Evolutionary conservation across 2,113 vertebrate genomes (phyloP).

Genomic region (Corvus hawaiiensis): DNA sequence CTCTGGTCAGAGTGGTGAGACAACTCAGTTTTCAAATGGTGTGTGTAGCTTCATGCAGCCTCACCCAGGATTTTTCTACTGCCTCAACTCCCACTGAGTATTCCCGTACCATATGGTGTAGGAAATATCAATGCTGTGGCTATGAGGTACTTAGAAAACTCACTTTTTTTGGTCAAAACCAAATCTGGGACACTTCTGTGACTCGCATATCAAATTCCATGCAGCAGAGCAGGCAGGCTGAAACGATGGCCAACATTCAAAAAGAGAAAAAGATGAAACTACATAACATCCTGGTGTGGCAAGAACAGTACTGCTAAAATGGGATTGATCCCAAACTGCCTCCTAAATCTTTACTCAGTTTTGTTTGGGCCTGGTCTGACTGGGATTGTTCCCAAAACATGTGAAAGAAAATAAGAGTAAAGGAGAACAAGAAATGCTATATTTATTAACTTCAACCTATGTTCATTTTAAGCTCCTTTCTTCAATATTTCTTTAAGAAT

Average conservation of each 20-base stretch:
- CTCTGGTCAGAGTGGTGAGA: conserved; percentile 35
- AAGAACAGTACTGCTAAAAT: background rate
- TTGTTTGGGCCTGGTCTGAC: background rate
- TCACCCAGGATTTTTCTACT: conserved; percentile 16
- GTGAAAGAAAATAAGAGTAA: background rate
- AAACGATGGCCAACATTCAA: background rate
- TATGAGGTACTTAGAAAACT: background rate
- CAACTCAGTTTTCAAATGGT: conserved; percentile 31
- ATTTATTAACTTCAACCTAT: background rate
- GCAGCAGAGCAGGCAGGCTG: background rate
- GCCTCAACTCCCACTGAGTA: background rate
- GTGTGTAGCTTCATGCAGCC: conserved; percentile 1
- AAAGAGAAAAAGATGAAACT: background rate
- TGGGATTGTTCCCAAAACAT: background rate
- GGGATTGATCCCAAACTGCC: background rate
- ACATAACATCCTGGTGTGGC: background rate
- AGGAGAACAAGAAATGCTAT: background rate
- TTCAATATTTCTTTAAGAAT: background rate
- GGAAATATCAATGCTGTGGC: background rate
- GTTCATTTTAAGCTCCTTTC: background rate
- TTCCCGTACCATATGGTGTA: background rate
- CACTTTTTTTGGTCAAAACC: background rate
- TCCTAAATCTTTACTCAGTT: background rate
- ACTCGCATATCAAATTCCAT: background rate
- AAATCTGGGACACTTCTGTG: background rate